These are phyloP conservation scores for Oncorhynchus mykiss DNA, from an alignment of 2,113 vertebrate genomes.

Conservation along the genomic window DNA sequence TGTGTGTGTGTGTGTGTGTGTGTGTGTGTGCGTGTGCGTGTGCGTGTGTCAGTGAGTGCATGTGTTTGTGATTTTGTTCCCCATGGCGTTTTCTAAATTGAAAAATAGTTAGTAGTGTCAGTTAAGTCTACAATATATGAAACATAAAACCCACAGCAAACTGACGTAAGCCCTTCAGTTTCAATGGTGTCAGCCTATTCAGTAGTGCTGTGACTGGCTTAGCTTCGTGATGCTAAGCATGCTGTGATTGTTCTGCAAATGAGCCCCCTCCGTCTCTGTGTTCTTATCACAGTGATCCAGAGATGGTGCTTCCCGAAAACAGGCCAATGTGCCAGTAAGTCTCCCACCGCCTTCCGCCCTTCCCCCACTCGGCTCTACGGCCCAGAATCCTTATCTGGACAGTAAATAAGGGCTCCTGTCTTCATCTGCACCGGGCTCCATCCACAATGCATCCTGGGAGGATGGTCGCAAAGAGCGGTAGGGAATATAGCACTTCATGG, in stretches of 20 bases:
- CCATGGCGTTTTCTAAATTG: too few species aligned
- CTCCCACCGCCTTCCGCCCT: conserved; percentile 27
- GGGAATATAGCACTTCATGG: too few species aligned
- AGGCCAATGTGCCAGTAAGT: conserved; percentile 24
- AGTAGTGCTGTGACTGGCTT: not conserved
- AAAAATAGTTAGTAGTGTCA: too few species aligned
- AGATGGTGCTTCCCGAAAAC: conserved; percentile 57
- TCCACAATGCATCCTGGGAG: conserved; percentile 39
- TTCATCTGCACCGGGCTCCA: conserved; percentile 33
- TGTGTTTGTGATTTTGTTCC: too few species aligned
- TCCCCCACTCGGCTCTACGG: conserved; percentile 6
- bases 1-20: not conserved
- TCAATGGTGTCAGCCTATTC: not conserved
- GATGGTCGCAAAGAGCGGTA: not conserved
- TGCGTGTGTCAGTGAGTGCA: too few species aligned
- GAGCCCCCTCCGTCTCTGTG: conserved; percentile 25
- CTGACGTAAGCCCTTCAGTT: not conserved
- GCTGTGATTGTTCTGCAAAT: conserved; percentile 28
- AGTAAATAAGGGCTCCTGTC: conserved; percentile 60
- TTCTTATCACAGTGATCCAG: conserved; percentile 60
- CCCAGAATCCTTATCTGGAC: conserved; percentile 60
- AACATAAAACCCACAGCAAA: not conserved
- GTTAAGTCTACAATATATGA: too few species aligned
- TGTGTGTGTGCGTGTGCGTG: not conserved
- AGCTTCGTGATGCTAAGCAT: not conserved